Conservation (phyloP, 1,140 invertebrate species). For the Dendrolimus punctatus region DNA sequence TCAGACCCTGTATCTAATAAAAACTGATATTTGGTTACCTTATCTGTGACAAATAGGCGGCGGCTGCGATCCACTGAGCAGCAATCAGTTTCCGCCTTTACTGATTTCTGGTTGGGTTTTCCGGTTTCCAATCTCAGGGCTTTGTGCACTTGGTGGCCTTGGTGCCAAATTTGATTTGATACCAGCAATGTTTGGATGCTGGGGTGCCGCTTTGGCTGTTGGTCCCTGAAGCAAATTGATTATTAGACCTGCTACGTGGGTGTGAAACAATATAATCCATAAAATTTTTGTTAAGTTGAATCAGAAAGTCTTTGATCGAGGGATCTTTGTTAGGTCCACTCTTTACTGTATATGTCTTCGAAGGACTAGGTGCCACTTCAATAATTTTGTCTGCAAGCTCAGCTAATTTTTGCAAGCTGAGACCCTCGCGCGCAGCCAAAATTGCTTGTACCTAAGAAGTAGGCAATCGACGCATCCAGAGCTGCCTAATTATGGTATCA, state of each 20-base stretch:
- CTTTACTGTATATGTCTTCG: neutral
- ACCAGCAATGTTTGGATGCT: slow-evolving; percentile 15
- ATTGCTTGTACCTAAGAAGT: slow-evolving; percentile 16
- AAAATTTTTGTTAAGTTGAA: too few relatives aligned
- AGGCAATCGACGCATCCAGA: slow-evolving; percentile 21
- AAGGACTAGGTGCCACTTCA: slow-evolving; percentile 10
- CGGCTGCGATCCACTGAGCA: neutral
- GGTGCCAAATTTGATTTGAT: slow-evolving; percentile 19
- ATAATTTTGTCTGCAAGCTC: slow-evolving; percentile 17
- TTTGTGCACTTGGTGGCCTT: slow-evolving; percentile 21
- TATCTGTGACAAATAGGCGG: slow-evolving; percentile 24
- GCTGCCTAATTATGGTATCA: slow-evolving; percentile 14
- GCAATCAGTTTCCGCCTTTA: slow-evolving; percentile 21
- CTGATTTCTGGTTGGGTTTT: slow-evolving; percentile 19
- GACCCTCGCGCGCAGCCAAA: slow-evolving; percentile 12
- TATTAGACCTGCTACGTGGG: neutral
- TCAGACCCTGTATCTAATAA: slow-evolving; percentile 6
- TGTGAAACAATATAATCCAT: neutral
- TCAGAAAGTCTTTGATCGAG: too few relatives aligned
- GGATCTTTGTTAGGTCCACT: too few relatives aligned
- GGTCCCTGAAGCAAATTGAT: neutral
- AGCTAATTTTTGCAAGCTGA: slow-evolving; percentile 14
- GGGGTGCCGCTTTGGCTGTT: slow-evolving; percentile 1
- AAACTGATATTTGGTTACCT: neutral
- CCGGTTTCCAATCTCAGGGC: slow-evolving; percentile 17